Evolutionary conservation across 2,113 vertebrate species (phyloP), one percentile per base, ranked within the genome.

Genomic region (Peucedramus taeniatus): DNA sequence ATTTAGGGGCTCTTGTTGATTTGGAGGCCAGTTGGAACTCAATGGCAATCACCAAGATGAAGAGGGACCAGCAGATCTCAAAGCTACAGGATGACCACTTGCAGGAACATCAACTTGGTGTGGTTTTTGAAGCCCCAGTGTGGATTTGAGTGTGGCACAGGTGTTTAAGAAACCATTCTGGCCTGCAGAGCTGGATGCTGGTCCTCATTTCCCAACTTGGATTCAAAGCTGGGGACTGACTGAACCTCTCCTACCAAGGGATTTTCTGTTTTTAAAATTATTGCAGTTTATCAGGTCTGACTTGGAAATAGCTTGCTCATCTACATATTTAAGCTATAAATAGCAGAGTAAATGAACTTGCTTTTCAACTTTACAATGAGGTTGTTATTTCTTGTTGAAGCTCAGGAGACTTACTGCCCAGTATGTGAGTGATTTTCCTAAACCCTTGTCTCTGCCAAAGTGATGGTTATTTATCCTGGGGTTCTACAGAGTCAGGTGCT

Each of bases 281-380:
- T 49, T 78, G 42, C 28, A 30, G 31, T 15, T 90, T 90, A 51
- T 56, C 51, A 50, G 42, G 27, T 65, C 70, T 87, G 64, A 65
- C 45, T 89, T 72, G 24, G 40, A 89, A 91, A 54, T 77, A 87
- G 21, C 63, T 93, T 88, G 26, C 61, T 93, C 74, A 45, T 91
- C 57, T 92, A 35, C 78, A 35, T 91, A 75, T 89, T 89, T 68
- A 69, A 87, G 28, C 70, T 88, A 74, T 88, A 74, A 79, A 93
- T 93, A 90, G 72, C 30, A 51, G 57, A 80, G 33, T 89, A 88
- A 85, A 95, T 59, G 33, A 96, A 71, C 19, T 39, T 83, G 68
- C 44, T 88, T 86, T 84, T 90, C 78, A 70, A 13, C n/a, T 54
- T 49, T 26, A 30, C 30, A 42, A 0, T 45, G 24, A 66, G 23